Evolutionary conservation across 37 sponge, comb jelly and placozoan genomes (phyloP).

Genomic region (Bolinopsis microptera): DNA sequence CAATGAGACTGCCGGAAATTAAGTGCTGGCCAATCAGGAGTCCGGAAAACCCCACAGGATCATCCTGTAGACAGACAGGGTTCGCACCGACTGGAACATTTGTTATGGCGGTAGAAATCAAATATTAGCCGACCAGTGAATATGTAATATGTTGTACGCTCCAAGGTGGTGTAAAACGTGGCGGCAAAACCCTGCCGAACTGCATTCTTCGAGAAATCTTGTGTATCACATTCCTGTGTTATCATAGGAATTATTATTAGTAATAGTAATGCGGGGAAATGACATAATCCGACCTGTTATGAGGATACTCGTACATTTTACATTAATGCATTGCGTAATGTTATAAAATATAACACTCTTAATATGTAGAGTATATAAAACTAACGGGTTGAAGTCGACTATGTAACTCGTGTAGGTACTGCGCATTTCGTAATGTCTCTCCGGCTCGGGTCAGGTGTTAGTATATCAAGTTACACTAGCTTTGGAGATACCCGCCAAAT

Average conservation of each 20-base stretch:
- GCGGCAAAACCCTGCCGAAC: too few relatives aligned
- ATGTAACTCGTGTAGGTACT: too few relatives aligned
- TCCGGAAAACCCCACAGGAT: background rate
- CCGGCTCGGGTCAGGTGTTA: background rate
- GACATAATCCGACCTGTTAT: background rate
- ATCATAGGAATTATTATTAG: background rate
- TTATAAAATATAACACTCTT: background rate
- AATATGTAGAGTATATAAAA: background rate
- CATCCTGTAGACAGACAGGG: background rate
- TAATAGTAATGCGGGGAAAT: background rate
- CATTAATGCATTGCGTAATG: background rate
- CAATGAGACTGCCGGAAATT: background rate
- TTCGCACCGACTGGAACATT: background rate
- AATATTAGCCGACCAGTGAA: background rate
- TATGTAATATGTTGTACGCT: background rate
- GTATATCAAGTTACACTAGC: background rate
- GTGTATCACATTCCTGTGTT: background rate
- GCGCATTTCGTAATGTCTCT: background rate
- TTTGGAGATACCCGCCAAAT: background rate
- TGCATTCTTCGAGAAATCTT: too few relatives aligned
- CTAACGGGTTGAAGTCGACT: background rate
- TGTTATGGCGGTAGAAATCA: background rate
- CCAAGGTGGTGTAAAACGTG: background rate
- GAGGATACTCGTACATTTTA: background rate
- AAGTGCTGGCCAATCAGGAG: background rate